Conservation (phyloP, 2,888 invertebrate species). For the Apamea sordens region DNA sequence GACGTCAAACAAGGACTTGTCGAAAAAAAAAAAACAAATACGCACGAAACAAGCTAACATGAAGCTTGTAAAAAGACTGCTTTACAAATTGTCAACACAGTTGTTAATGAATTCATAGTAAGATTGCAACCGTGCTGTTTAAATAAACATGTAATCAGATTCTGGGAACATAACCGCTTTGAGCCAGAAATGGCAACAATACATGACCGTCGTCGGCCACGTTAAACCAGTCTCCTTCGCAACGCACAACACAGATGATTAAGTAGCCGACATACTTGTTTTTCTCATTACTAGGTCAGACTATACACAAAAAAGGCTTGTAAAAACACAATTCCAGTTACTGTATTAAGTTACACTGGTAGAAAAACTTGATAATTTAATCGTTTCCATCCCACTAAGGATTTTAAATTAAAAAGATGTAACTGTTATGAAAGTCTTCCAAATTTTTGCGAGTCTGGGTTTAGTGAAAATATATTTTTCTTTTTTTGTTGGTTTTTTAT, state of each 20-base stretch:
- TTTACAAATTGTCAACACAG: conserved; percentile 1
- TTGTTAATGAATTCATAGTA: conserved; percentile 16
- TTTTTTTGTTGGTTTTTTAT: background rate
- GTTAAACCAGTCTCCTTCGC: conserved; percentile 35
- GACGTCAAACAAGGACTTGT: background rate
- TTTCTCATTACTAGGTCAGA: conserved; percentile 47
- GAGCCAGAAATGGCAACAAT: conserved; percentile 47
- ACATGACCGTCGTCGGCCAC: conserved; percentile 19
- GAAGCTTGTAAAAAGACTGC: background rate
- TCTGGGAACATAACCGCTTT: conserved; percentile 49
- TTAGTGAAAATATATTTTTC: conserved; percentile 8
- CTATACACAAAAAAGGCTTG: conserved; percentile 41
- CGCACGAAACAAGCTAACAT: background rate
- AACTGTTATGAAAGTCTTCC: conserved; percentile 33
- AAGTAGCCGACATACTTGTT: conserved; percentile 45
- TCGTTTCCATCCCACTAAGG: conserved; percentile 48
- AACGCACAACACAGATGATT: conserved; percentile 39
- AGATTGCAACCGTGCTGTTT: conserved; percentile 28
- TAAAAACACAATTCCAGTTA: conserved; percentile 41
- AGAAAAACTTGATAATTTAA: conserved; percentile 42
- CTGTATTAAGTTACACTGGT: conserved; percentile 13
- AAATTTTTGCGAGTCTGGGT: conserved; percentile 36
- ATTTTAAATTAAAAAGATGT: conserved; percentile 51
- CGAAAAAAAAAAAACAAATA: background rate
- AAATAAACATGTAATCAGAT: conserved; percentile 36